These are phyloP conservation scores for Drosophila nigrodunni DNA, from an alignment of 1,140 invertebrate genomes.

Conservation along the genomic window DNA sequence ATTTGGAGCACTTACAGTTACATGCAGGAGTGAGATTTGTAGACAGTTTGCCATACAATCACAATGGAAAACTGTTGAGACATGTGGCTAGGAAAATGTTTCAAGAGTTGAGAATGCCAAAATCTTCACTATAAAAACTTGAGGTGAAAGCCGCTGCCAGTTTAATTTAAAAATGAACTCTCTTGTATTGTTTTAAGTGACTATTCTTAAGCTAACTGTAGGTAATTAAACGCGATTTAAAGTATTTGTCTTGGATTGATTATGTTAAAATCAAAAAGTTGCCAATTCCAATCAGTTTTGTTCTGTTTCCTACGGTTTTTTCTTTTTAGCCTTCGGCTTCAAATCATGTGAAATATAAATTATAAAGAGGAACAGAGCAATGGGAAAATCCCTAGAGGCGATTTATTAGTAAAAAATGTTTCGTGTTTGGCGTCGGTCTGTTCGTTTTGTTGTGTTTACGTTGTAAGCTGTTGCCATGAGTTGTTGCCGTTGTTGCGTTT, in stretches of 20 bases:
- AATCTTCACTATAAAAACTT: conserved; percentile 19
- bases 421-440: conserved; percentile 55
- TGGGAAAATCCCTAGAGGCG: conserved; percentile 51
- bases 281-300: conserved; percentile 8
- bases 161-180: too few species aligned
- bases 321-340: conserved; percentile 54
- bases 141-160: too few species aligned
- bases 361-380: conserved; percentile 60
- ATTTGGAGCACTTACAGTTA: conserved; percentile 85
- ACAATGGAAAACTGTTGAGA: conserved; percentile 87
- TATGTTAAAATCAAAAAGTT: conserved; percentile 10
- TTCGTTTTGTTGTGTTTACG: conserved; percentile 73
- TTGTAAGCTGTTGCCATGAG: conserved; percentile 70
- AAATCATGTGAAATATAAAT: conserved; percentile 70
- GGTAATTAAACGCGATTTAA: neutral
- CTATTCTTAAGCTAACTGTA: neutral
- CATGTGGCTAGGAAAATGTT: conserved; percentile 81
- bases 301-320: conserved; percentile 6
- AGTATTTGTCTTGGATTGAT: neutral
- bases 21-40: conserved; percentile 87
- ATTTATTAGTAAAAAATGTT: conserved; percentile 67
- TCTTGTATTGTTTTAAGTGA: too few species aligned
- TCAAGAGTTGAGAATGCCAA: neutral
- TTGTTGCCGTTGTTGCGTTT: conserved; percentile 37
- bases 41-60: conserved; percentile 86